phyloP scores from a whole-genome alignment of 2,797 vertebrate species.

The Fistularia commersonii region DNA sequence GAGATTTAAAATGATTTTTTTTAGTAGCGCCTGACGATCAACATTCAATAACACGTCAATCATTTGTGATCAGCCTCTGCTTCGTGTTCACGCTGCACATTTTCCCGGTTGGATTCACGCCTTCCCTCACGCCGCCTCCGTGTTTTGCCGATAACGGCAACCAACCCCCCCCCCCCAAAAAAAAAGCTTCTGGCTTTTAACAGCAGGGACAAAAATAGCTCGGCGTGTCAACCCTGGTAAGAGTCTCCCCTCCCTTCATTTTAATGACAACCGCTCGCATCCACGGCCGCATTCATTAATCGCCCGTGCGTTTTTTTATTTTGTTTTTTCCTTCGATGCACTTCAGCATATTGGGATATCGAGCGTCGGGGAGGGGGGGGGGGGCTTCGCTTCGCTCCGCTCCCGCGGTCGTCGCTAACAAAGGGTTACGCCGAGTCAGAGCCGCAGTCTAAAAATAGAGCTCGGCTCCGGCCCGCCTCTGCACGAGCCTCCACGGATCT shows the following conservation, averaged over 20 bases:
- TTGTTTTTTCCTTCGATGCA: constrained; percentile 5
- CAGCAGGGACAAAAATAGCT: constrained; percentile 47
- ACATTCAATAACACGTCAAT: no score
- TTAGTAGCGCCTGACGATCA: no score
- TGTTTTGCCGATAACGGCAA: not conserved
- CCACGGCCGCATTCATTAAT: constrained; percentile 32
- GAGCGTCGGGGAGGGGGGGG: constrained; percentile 25
- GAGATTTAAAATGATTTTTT: no score
- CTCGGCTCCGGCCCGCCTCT: constrained; percentile 62
- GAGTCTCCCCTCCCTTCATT: constrained; percentile 18
- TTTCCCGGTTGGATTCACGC: no score
- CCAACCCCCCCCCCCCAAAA: constrained; percentile 11
- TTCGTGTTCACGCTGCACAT: no score
- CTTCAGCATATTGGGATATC: constrained; percentile 18
- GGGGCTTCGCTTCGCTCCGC: constrained; percentile 5
- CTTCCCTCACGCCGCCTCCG: no score
- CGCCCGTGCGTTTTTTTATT: constrained; percentile 25
- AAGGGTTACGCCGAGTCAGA: constrained; percentile 70
- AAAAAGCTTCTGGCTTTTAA: constrained; percentile 31
- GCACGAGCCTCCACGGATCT: constrained; percentile 51
- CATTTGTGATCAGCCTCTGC: no score
- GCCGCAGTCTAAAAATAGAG: constrained; percentile 76
- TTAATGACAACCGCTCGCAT: constrained; percentile 31
- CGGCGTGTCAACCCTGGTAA: constrained; percentile 18
- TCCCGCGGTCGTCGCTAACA: constrained; percentile 54